Conservation (phyloP, 2,797 vertebrate species). For the Sebastes iracundus region DNA sequence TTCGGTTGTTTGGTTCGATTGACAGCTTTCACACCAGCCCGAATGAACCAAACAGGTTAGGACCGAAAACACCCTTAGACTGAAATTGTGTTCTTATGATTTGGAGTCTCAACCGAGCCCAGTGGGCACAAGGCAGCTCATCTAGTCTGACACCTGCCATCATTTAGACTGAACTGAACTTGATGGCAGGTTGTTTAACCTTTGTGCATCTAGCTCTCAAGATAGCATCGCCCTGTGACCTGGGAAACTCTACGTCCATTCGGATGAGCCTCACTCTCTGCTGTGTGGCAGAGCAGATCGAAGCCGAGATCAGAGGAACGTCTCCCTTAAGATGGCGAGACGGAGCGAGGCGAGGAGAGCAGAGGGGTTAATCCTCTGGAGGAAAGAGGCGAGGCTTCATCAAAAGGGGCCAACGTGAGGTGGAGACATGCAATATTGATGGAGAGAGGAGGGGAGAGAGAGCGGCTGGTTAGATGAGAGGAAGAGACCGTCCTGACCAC, state of each 20-base stretch:
- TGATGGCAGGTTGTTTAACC: slow-evolving; percentile 14
- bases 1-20: too few species aligned
- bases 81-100: background rate
- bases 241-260: background rate
- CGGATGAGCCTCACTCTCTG: slow-evolving; percentile 7
- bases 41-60: background rate
- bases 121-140: background rate
- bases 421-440: slow-evolving; percentile 68
- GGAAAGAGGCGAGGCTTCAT: slow-evolving; percentile 44
- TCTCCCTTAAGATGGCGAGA: slow-evolving; percentile 5
- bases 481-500: slow-evolving; percentile 25
- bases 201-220: background rate
- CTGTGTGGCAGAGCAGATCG: slow-evolving; percentile 22
- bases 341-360: slow-evolving; percentile 1
- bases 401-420: slow-evolving; percentile 39
- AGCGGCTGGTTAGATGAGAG: slow-evolving; percentile 17
- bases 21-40: too few species aligned
- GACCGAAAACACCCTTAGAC: background rate
- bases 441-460: slow-evolving; percentile 6
- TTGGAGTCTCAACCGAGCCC: background rate
- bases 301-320: slow-evolving; percentile 41
- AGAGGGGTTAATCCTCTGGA: slow-evolving; percentile 48
- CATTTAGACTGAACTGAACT: slow-evolving; percentile 9
- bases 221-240: slow-evolving; percentile 8
- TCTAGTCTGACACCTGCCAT: background rate